Evolutionary conservation across 2,113 vertebrate genomes (phyloP), one percentile per base, ranked within the genome.

Genomic region (Chiloscyllium plagiosum): DNA sequence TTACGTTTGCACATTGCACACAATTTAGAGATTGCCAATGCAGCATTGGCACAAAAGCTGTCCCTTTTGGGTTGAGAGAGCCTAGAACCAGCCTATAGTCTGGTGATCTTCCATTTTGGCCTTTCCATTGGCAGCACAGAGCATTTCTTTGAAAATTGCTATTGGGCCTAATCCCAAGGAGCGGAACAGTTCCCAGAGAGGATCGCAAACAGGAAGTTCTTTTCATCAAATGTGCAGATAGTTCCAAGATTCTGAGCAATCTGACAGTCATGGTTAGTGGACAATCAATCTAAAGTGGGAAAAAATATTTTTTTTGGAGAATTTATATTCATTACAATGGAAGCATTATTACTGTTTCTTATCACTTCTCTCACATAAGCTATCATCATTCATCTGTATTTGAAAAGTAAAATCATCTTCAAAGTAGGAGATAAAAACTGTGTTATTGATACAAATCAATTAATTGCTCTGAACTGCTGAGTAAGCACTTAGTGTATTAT

Each of bases 1-100:
- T 3, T 4, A 95, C 29, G 65, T 95, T 96, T 70, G 96, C 22
- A 95, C 97, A 80, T 90, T 96, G 97, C 96, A 95, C 29, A 95
- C 13, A 19, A 10, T 52, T 47, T 10, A 72, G 69, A n/a, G 47
- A 95, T 76, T 72, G 68, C 47, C 33, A 12, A 76, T 95, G 69
- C 47, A 33, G 12, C 22, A 33, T 33, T 95, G 17, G 94, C 8
- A 70, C 26, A 95, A 2, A 52, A 70, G 72, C 66, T 29, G 69
- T 76, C 69, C 70, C 37, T 95, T 95, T 72, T 15, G 26, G 8
- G 50, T 17, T 72, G 72, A 50, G 26, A 17, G 33, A 70, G 69
- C 66, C 33, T 95, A 26, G 4, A 26, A 24, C 17, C 19, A n/a
- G 70, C 47, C 7, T 26, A 95, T 70, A 76, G 69, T 52, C 47